phyloP scores from a whole-genome alignment of 2,797 vertebrate genomes.

The Limosa lapponica region DNA sequence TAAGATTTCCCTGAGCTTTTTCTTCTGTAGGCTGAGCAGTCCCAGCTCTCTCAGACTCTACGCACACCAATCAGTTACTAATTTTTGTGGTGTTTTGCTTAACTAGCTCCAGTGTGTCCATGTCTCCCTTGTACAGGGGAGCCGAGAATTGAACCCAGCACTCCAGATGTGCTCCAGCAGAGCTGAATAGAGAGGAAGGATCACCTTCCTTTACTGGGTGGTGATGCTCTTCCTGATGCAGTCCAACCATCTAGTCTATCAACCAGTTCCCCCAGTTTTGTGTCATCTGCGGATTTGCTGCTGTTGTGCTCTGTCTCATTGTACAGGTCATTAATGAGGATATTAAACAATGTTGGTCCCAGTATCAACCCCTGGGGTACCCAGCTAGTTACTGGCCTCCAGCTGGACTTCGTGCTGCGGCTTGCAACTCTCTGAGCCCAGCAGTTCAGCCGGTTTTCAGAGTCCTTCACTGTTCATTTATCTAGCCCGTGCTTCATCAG shows the following conservation, averaged over 20 bases:
- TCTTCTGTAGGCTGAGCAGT: not conserved
- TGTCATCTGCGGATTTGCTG: not conserved
- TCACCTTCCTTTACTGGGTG: not conserved
- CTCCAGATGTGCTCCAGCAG: not conserved
- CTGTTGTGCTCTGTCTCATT: not conserved
- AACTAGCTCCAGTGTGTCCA: not conserved
- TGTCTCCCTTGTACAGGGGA: fast-evolving
- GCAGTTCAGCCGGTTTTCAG: not conserved
- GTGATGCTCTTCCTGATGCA: not conserved
- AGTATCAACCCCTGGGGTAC: not conserved
- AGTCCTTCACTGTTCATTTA: constrained; percentile 6
- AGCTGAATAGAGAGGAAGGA: not conserved
- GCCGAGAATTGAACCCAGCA: not conserved
- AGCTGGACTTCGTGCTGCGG: not conserved
- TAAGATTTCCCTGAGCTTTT: not conserved
- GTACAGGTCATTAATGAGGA: not conserved
- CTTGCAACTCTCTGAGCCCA: not conserved
- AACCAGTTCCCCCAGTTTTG: not conserved
- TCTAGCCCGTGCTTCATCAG: not conserved
- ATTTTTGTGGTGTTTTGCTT: not conserved
- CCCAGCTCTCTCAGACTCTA: not conserved
- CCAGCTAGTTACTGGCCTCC: not conserved
- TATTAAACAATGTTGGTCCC: not conserved
- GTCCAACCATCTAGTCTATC: not conserved
- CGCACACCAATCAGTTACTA: not conserved